These are phyloP conservation scores for Lathamus discolor DNA, from an alignment of 2,113 vertebrate species.

Conservation along the genomic window DNA sequence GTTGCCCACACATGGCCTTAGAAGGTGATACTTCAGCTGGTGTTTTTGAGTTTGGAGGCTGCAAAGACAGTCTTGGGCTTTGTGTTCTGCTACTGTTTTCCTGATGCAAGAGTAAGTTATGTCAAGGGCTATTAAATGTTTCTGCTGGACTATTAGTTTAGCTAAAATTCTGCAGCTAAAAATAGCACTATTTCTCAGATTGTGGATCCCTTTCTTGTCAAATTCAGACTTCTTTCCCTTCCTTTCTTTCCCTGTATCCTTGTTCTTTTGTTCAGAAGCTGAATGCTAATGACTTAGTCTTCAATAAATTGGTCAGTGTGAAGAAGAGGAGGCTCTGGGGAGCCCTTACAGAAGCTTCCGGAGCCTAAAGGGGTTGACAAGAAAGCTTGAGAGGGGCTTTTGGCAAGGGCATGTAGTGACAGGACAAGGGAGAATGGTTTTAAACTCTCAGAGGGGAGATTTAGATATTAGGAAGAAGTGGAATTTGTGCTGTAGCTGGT, in stretches of 20 bases:
- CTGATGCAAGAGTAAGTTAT: fast-evolving
- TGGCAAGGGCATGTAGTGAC: background rate
- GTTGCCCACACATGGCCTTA: fast-evolving
- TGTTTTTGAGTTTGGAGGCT: fast-evolving
- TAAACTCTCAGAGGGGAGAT: background rate
- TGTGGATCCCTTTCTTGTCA: background rate
- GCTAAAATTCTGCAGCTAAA: background rate
- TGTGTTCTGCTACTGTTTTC: background rate
- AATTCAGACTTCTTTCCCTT: background rate
- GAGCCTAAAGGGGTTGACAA: background rate
- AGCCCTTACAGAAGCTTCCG: background rate
- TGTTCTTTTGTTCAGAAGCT: background rate
- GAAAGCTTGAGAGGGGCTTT: background rate
- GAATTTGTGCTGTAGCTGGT: background rate
- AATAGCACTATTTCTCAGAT: background rate
- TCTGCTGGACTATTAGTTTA: background rate
- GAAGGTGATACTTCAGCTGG: background rate
- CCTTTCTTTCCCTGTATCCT: background rate
- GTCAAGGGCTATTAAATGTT: background rate
- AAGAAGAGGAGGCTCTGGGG: background rate
- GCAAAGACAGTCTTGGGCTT: background rate
- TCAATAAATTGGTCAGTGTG: background rate
- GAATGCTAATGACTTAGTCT: background rate
- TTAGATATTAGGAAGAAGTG: background rate
- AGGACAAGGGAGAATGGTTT: background rate